phyloP scores from a whole-genome alignment of 2,797 vertebrate species.

The Anisognathus igniventris region DNA sequence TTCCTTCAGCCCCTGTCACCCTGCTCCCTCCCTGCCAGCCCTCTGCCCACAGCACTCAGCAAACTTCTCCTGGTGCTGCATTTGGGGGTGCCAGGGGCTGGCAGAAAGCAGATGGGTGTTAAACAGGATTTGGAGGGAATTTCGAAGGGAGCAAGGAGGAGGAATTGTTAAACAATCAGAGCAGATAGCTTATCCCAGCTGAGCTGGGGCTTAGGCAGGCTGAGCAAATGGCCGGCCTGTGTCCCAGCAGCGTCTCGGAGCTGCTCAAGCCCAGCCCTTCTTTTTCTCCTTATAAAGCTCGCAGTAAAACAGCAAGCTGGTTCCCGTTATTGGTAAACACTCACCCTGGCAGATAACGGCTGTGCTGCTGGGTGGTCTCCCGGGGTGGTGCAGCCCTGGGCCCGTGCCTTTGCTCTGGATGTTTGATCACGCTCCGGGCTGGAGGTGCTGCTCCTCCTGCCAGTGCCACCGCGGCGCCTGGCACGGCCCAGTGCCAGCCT shows the following conservation, averaged over 20 bases:
- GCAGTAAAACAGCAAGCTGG: conserved; percentile 81
- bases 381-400: conserved; percentile 71
- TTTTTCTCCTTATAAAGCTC: conserved; percentile 85
- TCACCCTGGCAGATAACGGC: conserved; percentile 82
- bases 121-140: conserved; percentile 65
- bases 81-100: neutral
- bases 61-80: neutral
- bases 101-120: conserved; percentile 38
- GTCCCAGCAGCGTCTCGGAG: conserved; percentile 69
- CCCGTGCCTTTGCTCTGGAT: conserved; percentile 70
- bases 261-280: conserved; percentile 75
- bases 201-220: conserved; percentile 74
- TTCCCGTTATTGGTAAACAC: conserved; percentile 86
- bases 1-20: neutral
- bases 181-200: conserved; percentile 73
- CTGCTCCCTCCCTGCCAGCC: neutral
- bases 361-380: conserved; percentile 83
- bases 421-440: conserved; percentile 67
- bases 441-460: conserved; percentile 60
- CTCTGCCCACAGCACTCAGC: neutral
- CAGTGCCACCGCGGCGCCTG: conserved; percentile 12
- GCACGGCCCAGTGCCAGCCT: neutral
- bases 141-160: conserved; percentile 56
- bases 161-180: conserved; percentile 73
- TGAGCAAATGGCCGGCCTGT: conserved; percentile 73